Evolutionary conservation across 2,797 vertebrate species (phyloP).

Genomic region (Gambelia wislizenii): DNA sequence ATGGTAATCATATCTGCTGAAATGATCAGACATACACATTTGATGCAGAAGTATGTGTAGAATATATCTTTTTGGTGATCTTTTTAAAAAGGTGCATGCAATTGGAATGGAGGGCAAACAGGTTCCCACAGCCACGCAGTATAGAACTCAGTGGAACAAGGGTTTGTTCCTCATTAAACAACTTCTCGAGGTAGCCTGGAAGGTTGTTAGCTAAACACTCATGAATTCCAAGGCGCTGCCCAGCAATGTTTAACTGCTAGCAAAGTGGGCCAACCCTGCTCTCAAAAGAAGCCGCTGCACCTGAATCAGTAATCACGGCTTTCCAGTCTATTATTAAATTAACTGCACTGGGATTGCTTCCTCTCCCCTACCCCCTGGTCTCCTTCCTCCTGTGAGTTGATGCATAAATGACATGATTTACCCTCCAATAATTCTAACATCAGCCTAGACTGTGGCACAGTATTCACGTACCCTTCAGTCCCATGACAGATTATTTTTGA

Average conservation of each 20-base stretch:
- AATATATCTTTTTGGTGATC: slow-evolving; percentile 37
- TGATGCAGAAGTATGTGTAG: background rate
- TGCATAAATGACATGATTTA: slow-evolving; percentile 84
- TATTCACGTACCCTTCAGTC: slow-evolving; percentile 75
- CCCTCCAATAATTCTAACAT: slow-evolving; percentile 82
- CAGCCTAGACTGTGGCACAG: slow-evolving; percentile 78
- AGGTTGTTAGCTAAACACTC: slow-evolving; percentile 68
- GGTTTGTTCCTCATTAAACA: slow-evolving; percentile 74
- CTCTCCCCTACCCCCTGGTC: too few relatives aligned
- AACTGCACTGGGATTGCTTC: slow-evolving; percentile 80
- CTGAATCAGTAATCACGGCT: slow-evolving; percentile 81
- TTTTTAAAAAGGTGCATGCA: slow-evolving; percentile 49
- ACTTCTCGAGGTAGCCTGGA: slow-evolving; percentile 73
- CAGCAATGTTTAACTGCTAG: slow-evolving; percentile 54
- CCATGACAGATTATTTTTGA: slow-evolving; percentile 81
- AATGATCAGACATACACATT: background rate
- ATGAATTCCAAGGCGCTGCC: slow-evolving; percentile 77
- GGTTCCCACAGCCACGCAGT: slow-evolving; percentile 54
- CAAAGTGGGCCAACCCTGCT: slow-evolving; percentile 79
- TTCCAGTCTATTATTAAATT: slow-evolving; percentile 84
- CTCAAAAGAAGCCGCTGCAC: slow-evolving; percentile 76
- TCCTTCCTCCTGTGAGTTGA: slow-evolving; percentile 80
- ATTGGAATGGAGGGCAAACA: slow-evolving; percentile 18
- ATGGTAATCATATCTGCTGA: background rate
- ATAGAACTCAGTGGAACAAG: slow-evolving; percentile 58